phyloP scores from a whole-genome alignment of 2,113 vertebrate species.

The Atherinomorus stipes region DNA sequence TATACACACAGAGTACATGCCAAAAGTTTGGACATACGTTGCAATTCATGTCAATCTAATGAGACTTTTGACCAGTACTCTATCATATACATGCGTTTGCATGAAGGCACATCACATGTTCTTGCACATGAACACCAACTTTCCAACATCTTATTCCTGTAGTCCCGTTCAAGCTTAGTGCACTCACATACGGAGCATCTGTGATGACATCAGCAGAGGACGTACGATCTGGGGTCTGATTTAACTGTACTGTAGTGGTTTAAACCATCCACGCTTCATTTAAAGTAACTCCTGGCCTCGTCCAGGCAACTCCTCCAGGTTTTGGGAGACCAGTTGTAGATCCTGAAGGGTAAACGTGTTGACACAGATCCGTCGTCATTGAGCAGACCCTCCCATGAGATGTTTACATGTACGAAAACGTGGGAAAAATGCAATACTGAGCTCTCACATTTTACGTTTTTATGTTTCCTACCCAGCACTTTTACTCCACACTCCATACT shows the following conservation, averaged over 20 bases:
- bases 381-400: conserved; percentile 6
- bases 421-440: conserved; percentile 68
- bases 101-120: conserved; percentile 60
- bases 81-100: conserved; percentile 21
- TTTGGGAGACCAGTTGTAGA: conserved; percentile 24
- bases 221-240: neutral
- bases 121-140: conserved; percentile 59
- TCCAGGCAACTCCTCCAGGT: conserved; percentile 23
- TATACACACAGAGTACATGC: neutral
- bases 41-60: neutral
- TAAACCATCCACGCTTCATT: conserved; percentile 8
- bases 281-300: conserved; percentile 20
- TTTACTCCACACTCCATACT: conserved; percentile 49
- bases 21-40: no score
- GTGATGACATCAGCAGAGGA: conserved; percentile 14
- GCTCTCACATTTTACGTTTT: conserved; percentile 26
- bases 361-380: conserved; percentile 20
- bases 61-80: neutral
- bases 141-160: conserved; percentile 28
- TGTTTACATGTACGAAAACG: conserved; percentile 53
- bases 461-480: conserved; percentile 40
- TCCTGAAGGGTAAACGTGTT: conserved; percentile 12
- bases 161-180: conserved; percentile 32
- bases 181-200: conserved; percentile 50
- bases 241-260: conserved; percentile 15